Evolutionary conservation across 2,797 vertebrate genomes (phyloP), one percentile per base, ranked within the genome.

Genomic region (Erithacus rubecula): DNA sequence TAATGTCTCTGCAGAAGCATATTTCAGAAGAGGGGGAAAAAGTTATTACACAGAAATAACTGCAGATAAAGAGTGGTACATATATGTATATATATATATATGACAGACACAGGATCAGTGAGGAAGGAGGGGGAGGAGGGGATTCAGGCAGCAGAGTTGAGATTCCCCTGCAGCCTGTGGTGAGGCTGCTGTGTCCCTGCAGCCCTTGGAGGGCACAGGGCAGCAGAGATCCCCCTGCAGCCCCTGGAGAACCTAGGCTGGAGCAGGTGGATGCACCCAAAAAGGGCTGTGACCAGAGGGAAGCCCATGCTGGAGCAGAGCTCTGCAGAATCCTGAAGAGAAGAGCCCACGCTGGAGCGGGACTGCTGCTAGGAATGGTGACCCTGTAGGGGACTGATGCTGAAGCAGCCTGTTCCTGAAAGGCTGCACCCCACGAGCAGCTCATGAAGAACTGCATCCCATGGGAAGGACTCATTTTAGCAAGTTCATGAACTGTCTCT

Each of bases 11-110:
- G 34, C 2, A 27, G 32, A 18, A 72, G 32, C 3, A 12, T 11
- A 23, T 30, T 53, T n/a, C 29, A 17, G 11, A 58, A 32, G 37
- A 32, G 12, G 15, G 1, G 0, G 2, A 43, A 44, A n/a, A 26
- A 10, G 7, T 13, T 29, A 52, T 21, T 47, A 9, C 7, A 23
- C 30, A 52, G 12, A 46, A 64, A 37, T 59, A 71, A 78, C 23
- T 71, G 18, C 15, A 10, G 39, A 11, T 29, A 59, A 41, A 59
- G 72, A 39, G 12, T 10, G 13, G 24, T 15, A 17, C 17, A 27
- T 27, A 16, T 15, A 26, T 39, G 15, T 41, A 41, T 41, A 41
- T 41, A 49, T 7, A 30, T 11, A 13, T 46, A 22, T 53, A 26
- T 29, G 39, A 32, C 22, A 53, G 26, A 59, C 72, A 43, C 16